A percentile compares a stretch with the other conserved stretches of the same genome.
Evolutionary conservation across 1,140 invertebrate species (phyloP).

Genomic region (Pemphigus obesinymphae): DNA sequence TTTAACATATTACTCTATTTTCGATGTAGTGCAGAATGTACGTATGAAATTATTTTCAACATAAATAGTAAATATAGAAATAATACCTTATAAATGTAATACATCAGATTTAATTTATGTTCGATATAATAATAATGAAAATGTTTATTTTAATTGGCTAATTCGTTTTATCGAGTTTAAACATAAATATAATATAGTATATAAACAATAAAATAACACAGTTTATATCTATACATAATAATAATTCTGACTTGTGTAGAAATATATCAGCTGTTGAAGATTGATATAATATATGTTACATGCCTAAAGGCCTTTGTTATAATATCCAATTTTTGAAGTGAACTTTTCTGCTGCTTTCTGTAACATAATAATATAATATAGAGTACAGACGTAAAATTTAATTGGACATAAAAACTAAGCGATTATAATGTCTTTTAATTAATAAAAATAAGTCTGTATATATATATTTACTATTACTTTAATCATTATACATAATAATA

Average conservation of each 20-base stretch:
- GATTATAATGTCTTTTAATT: background rate
- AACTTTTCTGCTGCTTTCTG: conserved; percentile 11
- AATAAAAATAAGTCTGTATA: too few relatives aligned
- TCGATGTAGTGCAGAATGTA: too few relatives aligned
- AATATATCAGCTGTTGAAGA: background rate
- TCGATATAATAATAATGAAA: background rate
- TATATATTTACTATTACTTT: too few relatives aligned
- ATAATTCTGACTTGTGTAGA: background rate
- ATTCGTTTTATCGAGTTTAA: background rate
- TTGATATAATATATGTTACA: too few relatives aligned
- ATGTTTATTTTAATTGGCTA: background rate
- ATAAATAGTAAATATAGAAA: too few relatives aligned
- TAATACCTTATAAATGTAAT: too few relatives aligned
- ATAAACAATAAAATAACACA: background rate
- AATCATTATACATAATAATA: too few relatives aligned
- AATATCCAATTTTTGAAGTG: conserved; percentile 19
- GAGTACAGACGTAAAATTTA: background rate
- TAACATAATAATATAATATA: too few relatives aligned
- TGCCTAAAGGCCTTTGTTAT: conserved; percentile 28
- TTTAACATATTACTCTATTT: too few relatives aligned
- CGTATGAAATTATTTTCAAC: too few relatives aligned
- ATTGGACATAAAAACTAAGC: background rate
- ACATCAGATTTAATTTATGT: too few relatives aligned
- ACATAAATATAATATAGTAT: background rate
- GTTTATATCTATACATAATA: background rate